Conservation (phyloP, 2,888 invertebrate genomes). For the Oxycera nigricornis region DNA sequence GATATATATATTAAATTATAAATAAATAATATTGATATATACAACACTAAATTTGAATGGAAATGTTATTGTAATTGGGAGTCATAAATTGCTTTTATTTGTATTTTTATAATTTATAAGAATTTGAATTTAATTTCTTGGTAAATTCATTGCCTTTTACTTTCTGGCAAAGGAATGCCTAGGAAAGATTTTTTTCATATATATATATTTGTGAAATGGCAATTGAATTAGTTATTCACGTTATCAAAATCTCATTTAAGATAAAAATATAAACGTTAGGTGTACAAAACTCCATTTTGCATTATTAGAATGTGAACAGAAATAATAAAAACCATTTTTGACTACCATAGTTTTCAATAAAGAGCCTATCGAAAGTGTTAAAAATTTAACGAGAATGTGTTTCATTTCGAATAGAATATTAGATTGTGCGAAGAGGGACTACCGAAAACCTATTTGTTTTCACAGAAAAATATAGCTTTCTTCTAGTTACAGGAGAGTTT, state of each 20-base stretch:
- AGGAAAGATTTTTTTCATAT: neutral
- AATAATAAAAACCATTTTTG: slow-evolving; percentile 20
- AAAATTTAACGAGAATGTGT: slow-evolving; percentile 8
- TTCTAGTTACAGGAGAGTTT: no score
- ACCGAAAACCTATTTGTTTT: no score
- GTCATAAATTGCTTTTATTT: neutral
- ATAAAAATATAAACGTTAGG: neutral
- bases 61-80: neutral
- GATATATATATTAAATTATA: slow-evolving; percentile 37
- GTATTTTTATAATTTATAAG: neutral
- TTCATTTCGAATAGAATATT: no score
- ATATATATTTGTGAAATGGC: neutral
- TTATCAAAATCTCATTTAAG: neutral
- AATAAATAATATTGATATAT: slow-evolving; percentile 29
- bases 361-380: slow-evolving; percentile 36
- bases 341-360: slow-evolving; percentile 38
- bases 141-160: neutral
- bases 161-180: neutral
- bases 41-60: slow-evolving; percentile 27
- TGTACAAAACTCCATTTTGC: slow-evolving; percentile 6
- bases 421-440: no score
- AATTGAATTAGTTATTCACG: neutral
- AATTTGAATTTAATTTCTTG: neutral
- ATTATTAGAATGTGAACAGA: slow-evolving; percentile 10
- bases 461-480: no score